Percentiles rank a stretch among this genome's conserved stretches.
Conservation (phyloP, 30 jellyfish, hydroid and myxozoan species). For the Turritopsis rubra region DNA sequence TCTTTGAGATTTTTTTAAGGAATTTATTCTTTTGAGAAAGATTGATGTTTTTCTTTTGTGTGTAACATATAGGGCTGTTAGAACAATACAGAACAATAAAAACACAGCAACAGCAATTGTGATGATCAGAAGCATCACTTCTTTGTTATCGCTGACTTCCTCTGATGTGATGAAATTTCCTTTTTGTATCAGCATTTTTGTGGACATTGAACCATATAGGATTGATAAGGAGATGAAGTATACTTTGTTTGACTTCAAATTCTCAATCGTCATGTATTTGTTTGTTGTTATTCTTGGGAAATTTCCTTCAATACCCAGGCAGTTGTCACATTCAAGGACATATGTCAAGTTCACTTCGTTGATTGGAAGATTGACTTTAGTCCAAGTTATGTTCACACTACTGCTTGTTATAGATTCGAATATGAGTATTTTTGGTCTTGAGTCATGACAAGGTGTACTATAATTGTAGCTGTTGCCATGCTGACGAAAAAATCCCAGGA, state of each 20-base stretch:
- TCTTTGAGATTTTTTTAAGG: conserved; percentile 18
- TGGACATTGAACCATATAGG: not conserved
- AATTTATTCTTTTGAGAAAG: conserved; percentile 19
- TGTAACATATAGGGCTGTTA: not conserved
- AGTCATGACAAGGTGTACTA: conserved; percentile 17
- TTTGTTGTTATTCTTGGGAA: conserved; percentile 6
- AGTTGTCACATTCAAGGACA: not conserved
- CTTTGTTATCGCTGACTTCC: not conserved
- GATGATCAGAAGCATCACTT: not conserved
- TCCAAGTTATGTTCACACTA: conserved; percentile 15
- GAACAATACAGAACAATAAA: not conserved
- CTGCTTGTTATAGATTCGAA: not conserved
- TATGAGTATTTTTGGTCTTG: conserved; percentile 1
- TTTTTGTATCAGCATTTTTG: not conserved
- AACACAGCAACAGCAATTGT: not conserved
- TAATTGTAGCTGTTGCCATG: not conserved
- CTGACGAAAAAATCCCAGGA: not conserved
- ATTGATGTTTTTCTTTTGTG: conserved; percentile 20
- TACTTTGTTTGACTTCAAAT: not conserved
- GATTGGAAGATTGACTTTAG: not conserved
- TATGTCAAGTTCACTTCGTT: not conserved
- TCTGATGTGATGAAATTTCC: not conserved
- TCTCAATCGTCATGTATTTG: not conserved
- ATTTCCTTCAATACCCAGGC: conserved; percentile 6
- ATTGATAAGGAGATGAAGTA: conserved; percentile 9